A percentile compares a stretch with the other conserved stretches of the same genome.
phyloP scores from a whole-genome alignment of 2,888 invertebrate species.

The Aromia moschata region DNA sequence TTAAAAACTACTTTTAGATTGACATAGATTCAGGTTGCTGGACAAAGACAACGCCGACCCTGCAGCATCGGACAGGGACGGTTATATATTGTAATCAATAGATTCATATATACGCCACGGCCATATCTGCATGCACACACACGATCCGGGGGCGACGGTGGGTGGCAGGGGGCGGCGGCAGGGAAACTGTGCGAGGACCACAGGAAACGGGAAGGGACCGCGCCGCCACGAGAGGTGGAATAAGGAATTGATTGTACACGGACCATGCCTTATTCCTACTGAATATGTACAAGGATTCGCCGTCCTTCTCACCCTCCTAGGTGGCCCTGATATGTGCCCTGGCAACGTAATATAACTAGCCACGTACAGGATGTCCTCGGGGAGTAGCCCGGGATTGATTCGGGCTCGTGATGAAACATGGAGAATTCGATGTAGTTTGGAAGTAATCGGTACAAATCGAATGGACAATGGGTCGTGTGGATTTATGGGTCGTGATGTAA shows the following conservation, averaged over 20 bases:
- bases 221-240: slow-evolving; percentile 50
- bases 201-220: slow-evolving; percentile 54
- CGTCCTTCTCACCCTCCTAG: slow-evolving; percentile 42
- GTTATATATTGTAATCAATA: slow-evolving; percentile 57
- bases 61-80: slow-evolving; percentile 37
- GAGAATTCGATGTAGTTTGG: background rate
- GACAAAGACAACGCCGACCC: slow-evolving; percentile 16
- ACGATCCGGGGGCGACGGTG: slow-evolving; percentile 39
- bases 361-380: slow-evolving; percentile 10
- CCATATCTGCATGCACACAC: slow-evolving; percentile 60
- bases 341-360: slow-evolving; percentile 33
- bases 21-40: no score
- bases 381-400: background rate
- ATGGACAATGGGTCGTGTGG: no score
- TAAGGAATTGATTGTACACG: slow-evolving; percentile 60
- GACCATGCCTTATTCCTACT: slow-evolving; percentile 55
- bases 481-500: no score
- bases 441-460: no score
- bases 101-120: slow-evolving; percentile 52
- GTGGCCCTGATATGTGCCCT: slow-evolving; percentile 37
- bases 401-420: background rate
- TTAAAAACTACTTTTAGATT: no score
- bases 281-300: slow-evolving; percentile 56
- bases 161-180: slow-evolving; percentile 40
- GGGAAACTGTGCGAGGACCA: slow-evolving; percentile 51